These are phyloP conservation scores for Drosophila sulfurigaster DNA, from an alignment of 1,140 invertebrate genomes.

Conservation along the genomic window DNA sequence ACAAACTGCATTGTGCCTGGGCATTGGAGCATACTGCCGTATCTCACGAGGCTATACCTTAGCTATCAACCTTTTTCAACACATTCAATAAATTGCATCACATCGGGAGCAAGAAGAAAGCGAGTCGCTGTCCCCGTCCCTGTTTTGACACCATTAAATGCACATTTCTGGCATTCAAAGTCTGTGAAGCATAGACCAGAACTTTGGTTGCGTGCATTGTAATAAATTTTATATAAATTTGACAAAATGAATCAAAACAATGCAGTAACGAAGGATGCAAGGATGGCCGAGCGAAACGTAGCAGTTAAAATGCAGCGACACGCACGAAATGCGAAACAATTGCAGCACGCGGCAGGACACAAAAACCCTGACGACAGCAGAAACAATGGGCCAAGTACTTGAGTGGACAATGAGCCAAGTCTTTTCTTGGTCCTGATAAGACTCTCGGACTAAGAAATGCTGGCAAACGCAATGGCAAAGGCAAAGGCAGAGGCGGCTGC, in stretches of 20 bases:
- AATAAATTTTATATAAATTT: constrained; percentile 82
- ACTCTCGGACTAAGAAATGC: constrained; percentile 57
- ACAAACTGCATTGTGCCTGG: constrained; percentile 2
- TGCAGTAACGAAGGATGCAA: constrained; percentile 14
- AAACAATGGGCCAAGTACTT: constrained; percentile 52
- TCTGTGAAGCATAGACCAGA: constrained; percentile 4
- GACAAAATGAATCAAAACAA: constrained; percentile 80
- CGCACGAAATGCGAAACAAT: constrained; percentile 58
- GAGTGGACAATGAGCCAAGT: constrained; percentile 53
- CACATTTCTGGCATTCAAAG: constrained; percentile 45
- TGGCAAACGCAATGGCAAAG: constrained; percentile 14
- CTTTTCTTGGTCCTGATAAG: constrained; percentile 52
- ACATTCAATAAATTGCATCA: constrained; percentile 23
- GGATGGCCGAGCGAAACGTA: constrained; percentile 27
- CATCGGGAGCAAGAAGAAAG: not conserved
- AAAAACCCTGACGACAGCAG: constrained; percentile 41
- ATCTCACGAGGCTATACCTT: constrained; percentile 19
- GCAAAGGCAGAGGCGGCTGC: constrained; percentile 40
- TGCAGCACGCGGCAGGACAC: constrained; percentile 57
- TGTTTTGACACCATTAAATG: constrained; percentile 76
- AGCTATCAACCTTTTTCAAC: constrained; percentile 3
- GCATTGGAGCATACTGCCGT: constrained; percentile 29
- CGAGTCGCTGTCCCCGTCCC: constrained; percentile 13
- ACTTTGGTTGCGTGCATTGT: constrained; percentile 48
- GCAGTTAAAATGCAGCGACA: constrained; percentile 63